Conservation (phyloP, 92 coral and sea anemone species). For the Plumapathes pennacea region DNA sequence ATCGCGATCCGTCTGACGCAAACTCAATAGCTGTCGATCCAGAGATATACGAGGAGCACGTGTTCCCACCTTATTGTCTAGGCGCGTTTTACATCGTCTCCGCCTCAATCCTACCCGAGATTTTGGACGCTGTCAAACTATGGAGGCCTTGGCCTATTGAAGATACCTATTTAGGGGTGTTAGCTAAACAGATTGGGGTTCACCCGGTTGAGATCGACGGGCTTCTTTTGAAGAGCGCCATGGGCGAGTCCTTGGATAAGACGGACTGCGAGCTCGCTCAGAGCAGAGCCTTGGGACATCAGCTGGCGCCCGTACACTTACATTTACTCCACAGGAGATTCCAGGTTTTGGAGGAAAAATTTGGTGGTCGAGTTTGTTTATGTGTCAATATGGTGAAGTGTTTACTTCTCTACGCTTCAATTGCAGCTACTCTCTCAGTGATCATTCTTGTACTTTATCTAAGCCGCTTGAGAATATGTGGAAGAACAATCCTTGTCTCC, state of each 20-base stretch:
- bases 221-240: constrained; percentile 36
- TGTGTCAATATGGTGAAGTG: too few relatives aligned
- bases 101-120: constrained; percentile 28
- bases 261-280: constrained; percentile 35
- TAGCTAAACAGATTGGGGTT: constrained; percentile 30
- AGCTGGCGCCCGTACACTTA: constrained; percentile 6
- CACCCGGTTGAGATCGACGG: constrained; percentile 29
- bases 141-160: constrained; percentile 48
- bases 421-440: too few relatives aligned
- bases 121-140: constrained; percentile 22
- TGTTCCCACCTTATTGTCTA: constrained; percentile 53
- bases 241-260: background rate
- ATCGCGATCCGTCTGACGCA: constrained; percentile 20
- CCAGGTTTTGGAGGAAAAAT: too few relatives aligned
- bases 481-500: too few relatives aligned
- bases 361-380: too few relatives aligned
- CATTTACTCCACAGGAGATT: constrained; percentile 19
- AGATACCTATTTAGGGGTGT: constrained; percentile 58
- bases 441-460: too few relatives aligned
- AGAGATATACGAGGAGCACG: constrained; percentile 11
- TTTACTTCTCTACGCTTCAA: too few relatives aligned
- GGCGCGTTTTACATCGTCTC: constrained; percentile 54
- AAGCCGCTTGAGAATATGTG: too few relatives aligned
- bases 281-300: constrained; percentile 33
- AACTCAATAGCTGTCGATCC: constrained; percentile 51